Evolutionary conservation across 1,140 invertebrate species (phyloP), one percentile per base, ranked within the genome.

Genomic region (Propsilocerus akamusi): DNA sequence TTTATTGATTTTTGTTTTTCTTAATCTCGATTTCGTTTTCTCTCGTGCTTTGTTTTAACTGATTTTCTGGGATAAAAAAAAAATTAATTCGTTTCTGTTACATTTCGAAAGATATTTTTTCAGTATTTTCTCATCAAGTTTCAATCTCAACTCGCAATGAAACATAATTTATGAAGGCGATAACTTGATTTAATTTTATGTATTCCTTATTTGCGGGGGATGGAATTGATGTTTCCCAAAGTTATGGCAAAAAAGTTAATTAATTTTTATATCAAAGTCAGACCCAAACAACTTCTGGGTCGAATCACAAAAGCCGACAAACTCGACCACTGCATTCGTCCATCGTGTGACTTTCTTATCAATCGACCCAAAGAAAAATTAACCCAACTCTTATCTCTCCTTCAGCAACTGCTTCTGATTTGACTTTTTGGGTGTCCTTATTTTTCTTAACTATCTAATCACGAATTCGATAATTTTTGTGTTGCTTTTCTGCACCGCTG

Each of bases 141-240:
- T n/a, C n/a, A n/a, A n/a, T 41, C 34, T 41, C 34, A 41, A 41
- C n/a, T 30, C 28, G 3, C n/a, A 8, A 30, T 20, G 17, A 20
- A 20, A 41, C 10, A 30, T 8, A 20, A 41, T 17, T 17, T 17
- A 41, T 41, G 34, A 41, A 41, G 34, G 34, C 34, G 34, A 41
- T 41, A 41, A 41, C 34, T 41, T 20, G 34, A 41, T 41, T 41
- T 41, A 41, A 41, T 41, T 20, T 20, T n/a, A n/a, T n/a, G n/a
- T n/a, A n/a, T n/a, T n/a, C n/a, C n/a, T n/a, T n/a, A n/a, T n/a
- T n/a, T n/a, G n/a, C n/a, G n/a, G n/a, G n/a, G n/a, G n/a, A n/a
- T n/a, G n/a, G n/a, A n/a, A n/a, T n/a, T n/a, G n/a, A n/a, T n/a
- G n/a, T n/a, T n/a, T n/a, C n/a, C n/a, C n/a, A n/a, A n/a, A n/a